Evolutionary conservation across 2,888 invertebrate genomes (phyloP), one percentile per base, ranked within the genome.

Genomic region (Polydrusus cervinus): DNA sequence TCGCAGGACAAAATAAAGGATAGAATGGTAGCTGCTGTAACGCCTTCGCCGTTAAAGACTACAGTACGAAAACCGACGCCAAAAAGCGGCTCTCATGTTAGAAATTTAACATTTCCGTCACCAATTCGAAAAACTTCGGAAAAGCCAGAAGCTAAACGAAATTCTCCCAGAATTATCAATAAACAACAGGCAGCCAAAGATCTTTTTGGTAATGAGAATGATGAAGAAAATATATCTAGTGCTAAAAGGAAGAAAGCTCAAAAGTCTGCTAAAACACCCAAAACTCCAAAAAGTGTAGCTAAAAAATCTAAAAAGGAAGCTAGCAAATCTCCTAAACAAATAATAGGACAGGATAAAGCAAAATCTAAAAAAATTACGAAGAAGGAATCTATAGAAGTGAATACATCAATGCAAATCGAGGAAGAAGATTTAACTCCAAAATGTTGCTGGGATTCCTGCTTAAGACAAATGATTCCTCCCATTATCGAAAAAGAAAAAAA

Each of bases 41-140:
- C 78, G 13, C 78, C 78, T 30, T 60, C 78, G 11, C 72, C 75
- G 16, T 25, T 72, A 25, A 65, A 69, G 14, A 49, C 25, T 38
- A 20, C 53, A 8, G 20, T 47, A 3, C 40, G 40, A 49, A 78
- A 75, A 34, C 71, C 57, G 3, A 78, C 78, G 38, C 75, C 75
- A 38, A 75, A 70, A 40, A 78, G 78, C 57, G 51, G 78, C 18
- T 68, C 72, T 16, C 78, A 78, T 67, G 73, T 78, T 13, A 57
- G 78, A 64, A 78, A 66, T 55, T 75, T 78, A 60, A 73, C 72
- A 10, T 78, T 78, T 71, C 78, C 78, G 6, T 78, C 78, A 8
- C 78, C 78, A 9, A 16, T 70, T 18, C 34, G 66, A 55, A 76
- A 60, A 38, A 70, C 75, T 34, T 38, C 72, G 14, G 72, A 76